These are phyloP conservation scores for Pristionchus mayeri DNA, from an alignment of 2,888 invertebrate genomes.

Conservation along the genomic window DNA sequence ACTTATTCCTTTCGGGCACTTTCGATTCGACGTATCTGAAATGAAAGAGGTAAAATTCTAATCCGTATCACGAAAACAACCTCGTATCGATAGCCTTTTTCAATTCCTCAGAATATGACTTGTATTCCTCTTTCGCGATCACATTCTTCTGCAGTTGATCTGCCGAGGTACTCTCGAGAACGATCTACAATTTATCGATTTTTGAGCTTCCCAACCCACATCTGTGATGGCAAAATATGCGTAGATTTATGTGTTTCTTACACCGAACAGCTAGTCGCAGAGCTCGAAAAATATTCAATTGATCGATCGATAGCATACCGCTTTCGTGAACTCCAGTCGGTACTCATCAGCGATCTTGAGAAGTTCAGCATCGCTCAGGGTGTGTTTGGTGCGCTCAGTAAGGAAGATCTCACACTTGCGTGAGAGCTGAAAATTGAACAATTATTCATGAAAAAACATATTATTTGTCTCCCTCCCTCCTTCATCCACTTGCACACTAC, in stretches of 20 bases:
- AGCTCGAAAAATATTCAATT: too few relatives aligned
- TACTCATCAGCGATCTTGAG: neutral
- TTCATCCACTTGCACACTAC: too few relatives aligned
- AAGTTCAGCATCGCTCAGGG: neutral
- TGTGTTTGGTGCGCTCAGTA: neutral
- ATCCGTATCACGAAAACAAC: neutral
- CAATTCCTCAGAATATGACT: neutral
- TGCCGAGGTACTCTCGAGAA: neutral
- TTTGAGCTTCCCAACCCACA: neutral
- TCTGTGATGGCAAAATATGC: too few relatives aligned
- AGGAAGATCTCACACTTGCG: slow-evolving; percentile 1
- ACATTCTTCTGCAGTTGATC: neutral
- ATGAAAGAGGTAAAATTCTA: neutral
- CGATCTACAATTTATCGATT: neutral
- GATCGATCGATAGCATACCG: neutral
- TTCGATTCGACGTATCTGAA: slow-evolving; percentile 26
- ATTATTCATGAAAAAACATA: too few relatives aligned
- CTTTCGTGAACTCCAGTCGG: neutral
- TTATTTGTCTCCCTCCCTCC: too few relatives aligned
- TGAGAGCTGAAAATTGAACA: neutral
- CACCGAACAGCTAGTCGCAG: too few relatives aligned
- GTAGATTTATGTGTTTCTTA: too few relatives aligned
- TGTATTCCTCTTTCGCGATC: neutral
- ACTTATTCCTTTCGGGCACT: neutral
- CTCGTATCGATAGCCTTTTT: slow-evolving; percentile 7